Evolutionary conservation across 30 jellyfish, hydroid and myxozoan species (phyloP), one percentile per base, ranked within the genome.

Genomic region (Catostylus mosaicus): DNA sequence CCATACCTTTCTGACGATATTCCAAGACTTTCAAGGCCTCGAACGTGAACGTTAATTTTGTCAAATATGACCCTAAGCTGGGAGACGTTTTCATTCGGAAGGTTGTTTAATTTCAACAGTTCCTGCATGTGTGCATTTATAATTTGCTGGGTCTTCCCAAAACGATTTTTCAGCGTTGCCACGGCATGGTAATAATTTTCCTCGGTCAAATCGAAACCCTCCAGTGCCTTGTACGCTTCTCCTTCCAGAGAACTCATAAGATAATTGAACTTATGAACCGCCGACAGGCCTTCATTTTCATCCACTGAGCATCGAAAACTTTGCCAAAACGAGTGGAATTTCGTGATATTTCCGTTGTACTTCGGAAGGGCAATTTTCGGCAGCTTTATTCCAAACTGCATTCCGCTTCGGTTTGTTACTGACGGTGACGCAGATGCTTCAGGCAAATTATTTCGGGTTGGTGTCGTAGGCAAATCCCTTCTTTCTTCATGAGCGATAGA

Each of bases 231-330:
- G 64, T 47, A 75, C 34, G 80, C 79, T 19, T 59, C 20, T 30
- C 88, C 88, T 77, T 77, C 88, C 57, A 77, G 50, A 3, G 80
- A 77, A 56, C 33, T 12, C 48, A 77, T 57, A 5, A 77, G 79
- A 40, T 77, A 77, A 18, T 24, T 60, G 11, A 77, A 29, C 71
- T 77, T 77, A 27, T 57, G 78, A 9, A 75, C 63, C 16, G 57
- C 37, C 18, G 84, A 78, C 4, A 78, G 3, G 36, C 16, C 20
- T 16, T 22, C 63, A 9, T 80, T 64, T 14, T 64, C 59, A 26
- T 80, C 59, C 3, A 67, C 83, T 7, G 83, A 24, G 29, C 75
- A 19, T 0, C 45, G 14, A 32, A 80, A 64, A 37, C 75, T 40
- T 36, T 66, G 73, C 84, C 83, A 46, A 38, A 60, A 47, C 7